Base-by-base conservation (phyloP, 1,140 invertebrate species). In the Aphidius gifuensis region DNA sequence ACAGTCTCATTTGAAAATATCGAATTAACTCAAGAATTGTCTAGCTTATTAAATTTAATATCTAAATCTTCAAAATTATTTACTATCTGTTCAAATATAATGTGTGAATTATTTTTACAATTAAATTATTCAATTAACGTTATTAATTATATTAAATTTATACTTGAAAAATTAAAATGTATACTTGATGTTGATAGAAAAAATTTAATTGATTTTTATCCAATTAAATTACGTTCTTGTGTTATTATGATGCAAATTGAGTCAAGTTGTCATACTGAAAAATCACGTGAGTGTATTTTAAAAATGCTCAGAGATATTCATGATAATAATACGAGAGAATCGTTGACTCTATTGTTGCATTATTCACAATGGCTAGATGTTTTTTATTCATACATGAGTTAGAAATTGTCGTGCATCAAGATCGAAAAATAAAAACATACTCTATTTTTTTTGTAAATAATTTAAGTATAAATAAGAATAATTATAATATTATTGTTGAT, bases 201-300 rank as follows among this genome's bases (percentile, higher is more conserved):
- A 50, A 63, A 71, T 55, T 69, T 73, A 48, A 40, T 78, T 43
- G 69, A 76, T 58, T 68, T 80, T 43, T 80, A 80, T 66, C 77
- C 79, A 9, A 54, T 62, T 5, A 64, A 67, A 43, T 58, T 78
- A 9, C 76, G 74, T 49, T 57, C 66, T 8, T 73, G 68, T 60
- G 61, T 79, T 9, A 61, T 73, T 53, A 64, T 80, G 47, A 62
- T 80, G 47, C 69, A 62, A 60, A 80, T 78, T 46, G 64, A 73
- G 5, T 71, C 71, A 11, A 9, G 32, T 5, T 48, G 74, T 46
- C 76, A 77, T 44, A 69, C 73, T 4, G 4, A 23, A 5, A 69
- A 71, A 54, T 72, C 76, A 40, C 74, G 58, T 48, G 57, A 66
- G 23, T 65, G 68, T 56, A 60, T 70, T 3, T 58, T 73, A 6